Conservation (phyloP, 2,888 invertebrate species). For the Erynnis tages region DNA sequence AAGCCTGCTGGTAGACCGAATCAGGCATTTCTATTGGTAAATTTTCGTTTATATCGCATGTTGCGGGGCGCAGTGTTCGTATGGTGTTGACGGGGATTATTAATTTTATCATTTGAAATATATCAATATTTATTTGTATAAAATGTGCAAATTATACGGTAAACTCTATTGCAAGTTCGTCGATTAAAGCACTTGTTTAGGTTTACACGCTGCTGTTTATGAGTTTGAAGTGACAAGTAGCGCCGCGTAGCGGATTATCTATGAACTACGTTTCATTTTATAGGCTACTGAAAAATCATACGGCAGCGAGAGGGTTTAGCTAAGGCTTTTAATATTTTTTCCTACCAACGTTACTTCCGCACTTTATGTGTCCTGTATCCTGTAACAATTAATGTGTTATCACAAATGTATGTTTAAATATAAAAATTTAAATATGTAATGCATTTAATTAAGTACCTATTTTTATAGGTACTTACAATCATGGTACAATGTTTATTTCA, state of each 20-base stretch:
- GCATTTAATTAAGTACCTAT: no score
- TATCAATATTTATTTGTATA: constrained; percentile 11
- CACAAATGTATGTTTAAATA: no score
- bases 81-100: constrained; percentile 12
- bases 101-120: constrained; percentile 24
- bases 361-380: no score
- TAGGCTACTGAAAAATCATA: neutral
- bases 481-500: no score
- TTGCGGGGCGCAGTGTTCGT: constrained; percentile 10
- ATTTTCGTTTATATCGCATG: constrained; percentile 45
- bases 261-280: neutral
- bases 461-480: no score
- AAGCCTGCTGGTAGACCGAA: constrained; percentile 59
- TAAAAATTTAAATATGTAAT: no score
- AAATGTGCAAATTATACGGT: no score
- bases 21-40: constrained; percentile 60
- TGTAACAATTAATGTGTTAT: no score
- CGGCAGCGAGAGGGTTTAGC: neutral
- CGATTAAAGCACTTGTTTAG: constrained; percentile 14
- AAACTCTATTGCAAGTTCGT: constrained; percentile 7
- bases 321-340: no score
- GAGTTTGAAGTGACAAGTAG: constrained; percentile 12
- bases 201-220: constrained; percentile 4
- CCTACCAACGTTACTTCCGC: no score
- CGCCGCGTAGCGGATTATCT: constrained; percentile 31